Evolutionary conservation across 1,140 invertebrate species (phyloP), one percentile per base, ranked within the genome.

Genomic region (Drosophila saltans): DNA sequence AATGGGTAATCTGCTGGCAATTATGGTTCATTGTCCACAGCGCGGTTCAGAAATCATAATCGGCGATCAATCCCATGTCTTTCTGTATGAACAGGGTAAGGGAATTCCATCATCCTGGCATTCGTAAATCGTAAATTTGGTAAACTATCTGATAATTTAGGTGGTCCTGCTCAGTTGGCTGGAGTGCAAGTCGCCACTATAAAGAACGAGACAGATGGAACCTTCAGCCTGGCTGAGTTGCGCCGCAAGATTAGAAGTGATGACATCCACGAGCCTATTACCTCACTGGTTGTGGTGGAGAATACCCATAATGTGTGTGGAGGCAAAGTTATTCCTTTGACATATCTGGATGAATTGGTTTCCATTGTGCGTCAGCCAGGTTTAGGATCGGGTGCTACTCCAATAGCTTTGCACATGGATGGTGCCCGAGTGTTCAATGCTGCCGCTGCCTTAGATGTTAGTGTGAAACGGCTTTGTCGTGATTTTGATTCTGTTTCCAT

Each of bases 391-490:
- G 39, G 39, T 40, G 21, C 24, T 6, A 69, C 45, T 9, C 76
- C 68, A 11, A 91, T 92, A 3, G 94, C 94, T 0, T 88, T 98
- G 3, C 98, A 99, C 91, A 95, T 99, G 95, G 98, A 99, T 92
- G 98, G 98, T 5, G 98, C 98, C 0, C 93, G 98, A 60, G 81
- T 99, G n/a, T 96, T 98, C 93, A 99, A 99, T 92, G 98, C 98
- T 1, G 94, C 95, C 0, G 93, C 95, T 9, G 94, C 94, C 16
- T 93, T 95, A 1, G 93, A 94, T 11, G 93, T 96, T 21, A 90
- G 95, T 0, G 94, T 95, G 0, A 90, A 93, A 36, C 93, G 95
- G 30, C 94, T 99, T 1, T 94, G 94, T 1, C 93, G 94, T 48
- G 93, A 95, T 74, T 96, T 96, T 72, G 96, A 97, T 90, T 96